phyloP scores from a whole-genome alignment of 2,888 invertebrate genomes.

The Zygothrica quintamaculata region DNA sequence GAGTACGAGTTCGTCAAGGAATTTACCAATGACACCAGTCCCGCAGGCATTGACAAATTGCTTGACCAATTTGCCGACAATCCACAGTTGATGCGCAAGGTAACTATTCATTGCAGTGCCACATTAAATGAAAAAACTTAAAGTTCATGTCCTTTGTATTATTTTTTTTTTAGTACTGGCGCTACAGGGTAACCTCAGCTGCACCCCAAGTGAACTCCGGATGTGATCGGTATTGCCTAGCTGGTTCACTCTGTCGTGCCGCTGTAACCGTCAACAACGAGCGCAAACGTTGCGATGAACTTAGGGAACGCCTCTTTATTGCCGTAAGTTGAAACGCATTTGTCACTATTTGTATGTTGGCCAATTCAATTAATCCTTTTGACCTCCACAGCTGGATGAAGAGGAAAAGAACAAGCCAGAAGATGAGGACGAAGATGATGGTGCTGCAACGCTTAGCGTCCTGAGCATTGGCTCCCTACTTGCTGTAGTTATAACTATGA shows the following conservation, averaged over 20 bases:
- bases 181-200: constrained; percentile 69
- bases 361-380: not conserved
- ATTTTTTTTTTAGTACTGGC: constrained; percentile 61
- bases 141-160: not conserved
- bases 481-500: constrained; percentile 45
- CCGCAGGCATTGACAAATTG: constrained; percentile 87
- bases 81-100: constrained; percentile 73
- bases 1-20: constrained; percentile 90
- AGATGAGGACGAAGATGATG: constrained; percentile 38
- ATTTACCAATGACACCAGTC: constrained; percentile 88
- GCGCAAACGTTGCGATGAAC: constrained; percentile 67
- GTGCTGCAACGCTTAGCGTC: constrained; percentile 52
- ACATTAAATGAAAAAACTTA: too few relatives aligned
- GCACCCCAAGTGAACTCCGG: constrained; percentile 72
- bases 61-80: constrained; percentile 86
- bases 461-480: constrained; percentile 52
- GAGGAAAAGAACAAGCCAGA: constrained; percentile 26
- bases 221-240: constrained; percentile 73
- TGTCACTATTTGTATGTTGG: not conserved
- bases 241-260: constrained; percentile 70
- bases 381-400: constrained; percentile 58
- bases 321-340: constrained; percentile 59
- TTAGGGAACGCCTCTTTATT: constrained; percentile 53
- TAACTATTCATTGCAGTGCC: constrained; percentile 22
- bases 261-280: constrained; percentile 74